Percentiles rank a stretch among this genome's conserved stretches.
phyloP scores from a whole-genome alignment of 2,113 vertebrate species.

The Aphelocoma coerulescens region DNA sequence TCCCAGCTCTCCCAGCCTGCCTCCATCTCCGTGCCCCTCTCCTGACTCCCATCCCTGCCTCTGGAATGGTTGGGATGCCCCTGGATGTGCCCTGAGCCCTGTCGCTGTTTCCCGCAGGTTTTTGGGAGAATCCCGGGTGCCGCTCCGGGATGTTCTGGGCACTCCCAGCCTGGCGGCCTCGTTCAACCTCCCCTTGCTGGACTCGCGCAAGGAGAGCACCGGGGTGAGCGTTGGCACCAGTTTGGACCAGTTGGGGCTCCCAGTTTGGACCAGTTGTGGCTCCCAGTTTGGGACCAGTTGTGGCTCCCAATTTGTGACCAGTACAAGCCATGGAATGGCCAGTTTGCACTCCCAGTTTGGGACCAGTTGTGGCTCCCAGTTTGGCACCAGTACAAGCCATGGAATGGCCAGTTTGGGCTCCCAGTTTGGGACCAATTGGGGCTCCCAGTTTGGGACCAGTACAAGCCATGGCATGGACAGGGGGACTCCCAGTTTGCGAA shows the following conservation, averaged over 20 bases:
- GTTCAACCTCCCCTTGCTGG: constrained; percentile 84
- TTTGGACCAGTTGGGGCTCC: background rate
- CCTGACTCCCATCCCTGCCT: accelerated
- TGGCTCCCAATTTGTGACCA: no score
- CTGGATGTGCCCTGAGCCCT: background rate
- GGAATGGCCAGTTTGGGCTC: background rate
- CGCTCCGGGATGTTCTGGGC: constrained; percentile 84
- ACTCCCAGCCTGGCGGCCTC: constrained; percentile 82
- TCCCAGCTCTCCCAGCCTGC: background rate
- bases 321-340: accelerated
- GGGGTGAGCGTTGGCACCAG: constrained; percentile 76
- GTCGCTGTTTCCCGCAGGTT: constrained; percentile 72
- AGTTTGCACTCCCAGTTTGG: background rate
- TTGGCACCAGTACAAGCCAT: background rate
- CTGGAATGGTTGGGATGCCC: background rate
- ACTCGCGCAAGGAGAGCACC: constrained; percentile 85
- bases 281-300: no score
- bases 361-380: background rate
- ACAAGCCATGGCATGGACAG: no score
- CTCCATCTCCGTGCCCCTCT: background rate
- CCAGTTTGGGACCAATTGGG: background rate
- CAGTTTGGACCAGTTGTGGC: no score
- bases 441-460: background rate
- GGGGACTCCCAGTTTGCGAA: background rate
- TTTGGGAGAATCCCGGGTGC: constrained; percentile 83